Evolutionary conservation across 2,888 invertebrate genomes (phyloP), one percentile per base, ranked within the genome.

Genomic region (Altica lythri): DNA sequence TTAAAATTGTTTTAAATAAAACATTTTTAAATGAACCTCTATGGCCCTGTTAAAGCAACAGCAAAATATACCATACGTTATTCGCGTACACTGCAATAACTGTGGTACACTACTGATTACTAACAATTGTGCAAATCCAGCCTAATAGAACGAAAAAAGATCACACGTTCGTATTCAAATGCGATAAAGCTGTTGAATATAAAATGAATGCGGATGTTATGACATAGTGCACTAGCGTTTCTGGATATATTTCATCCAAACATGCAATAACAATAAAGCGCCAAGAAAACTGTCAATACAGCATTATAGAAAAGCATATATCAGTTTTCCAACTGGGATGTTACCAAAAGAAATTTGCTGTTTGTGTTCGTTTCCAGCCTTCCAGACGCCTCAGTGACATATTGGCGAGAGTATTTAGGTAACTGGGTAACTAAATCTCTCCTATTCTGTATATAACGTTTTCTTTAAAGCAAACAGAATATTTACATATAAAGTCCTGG

Each of bases 261-360:
- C 49, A 49, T 43, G 44, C 49, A 49, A 54, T 49, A 37, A 49
- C 48, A 54, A 54, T 54, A 54, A 54, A 54, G 49, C 40, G 44
- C 19, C 38, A 38, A 42, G 45, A 54, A 54, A 54, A 48, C 54
- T 54, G 54, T 54, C 54, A 44, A 54, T 54, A 40, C 54, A 49
- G 49, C 54, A 54, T 54, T 54, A 54, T 49, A 48, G 49, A 40
- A 38, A 49, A 49, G 54, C 44, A 49, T 54, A 44, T 54, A 54
- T 54, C 49, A 49, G 49, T 49, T 49, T 49, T 40, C 49, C 13
- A 40, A 37, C 17, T 40, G 32, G 16, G n/a, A 40, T 29, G 38
- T 48, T 40, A 18, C 14, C 12, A 16, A 32, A 49, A 42, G 49
- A 49, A 49, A 40, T 49, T 49, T 17, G 49, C 42, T 32, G 22